phyloP scores from a whole-genome alignment of 2,113 vertebrate species.

The Lasiurus cinereus region DNA sequence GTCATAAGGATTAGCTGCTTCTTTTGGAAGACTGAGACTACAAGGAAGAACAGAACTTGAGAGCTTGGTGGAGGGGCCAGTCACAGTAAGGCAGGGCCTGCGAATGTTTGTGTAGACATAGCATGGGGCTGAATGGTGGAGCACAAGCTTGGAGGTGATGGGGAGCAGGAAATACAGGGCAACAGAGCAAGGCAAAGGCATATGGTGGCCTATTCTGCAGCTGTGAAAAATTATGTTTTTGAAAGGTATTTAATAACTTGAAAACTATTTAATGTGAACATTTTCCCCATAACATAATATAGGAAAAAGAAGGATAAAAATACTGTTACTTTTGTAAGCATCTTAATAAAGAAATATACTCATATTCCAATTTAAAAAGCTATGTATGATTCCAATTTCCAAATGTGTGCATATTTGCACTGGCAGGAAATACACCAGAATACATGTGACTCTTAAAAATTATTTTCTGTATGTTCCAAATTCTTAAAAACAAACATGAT shows the following conservation, averaged over 20 bases:
- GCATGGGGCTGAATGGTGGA: accelerated
- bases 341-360: neutral
- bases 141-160: neutral
- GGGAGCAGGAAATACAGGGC: neutral
- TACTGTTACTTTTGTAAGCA: neutral
- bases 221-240: conserved; percentile 45
- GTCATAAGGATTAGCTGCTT: neutral
- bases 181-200: neutral
- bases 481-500: conserved; percentile 55
- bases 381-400: conserved; percentile 43
- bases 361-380: neutral
- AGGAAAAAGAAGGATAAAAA: neutral
- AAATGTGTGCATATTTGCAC: conserved; percentile 43
- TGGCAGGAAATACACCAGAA: conserved; percentile 57
- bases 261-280: conserved; percentile 43
- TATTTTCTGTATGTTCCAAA: conserved; percentile 64
- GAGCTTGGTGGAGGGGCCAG: neutral
- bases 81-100: neutral
- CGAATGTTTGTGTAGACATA: neutral
- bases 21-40: neutral
- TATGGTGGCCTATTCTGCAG: neutral
- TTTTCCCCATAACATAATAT: conserved; percentile 9
- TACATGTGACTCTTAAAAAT: conserved; percentile 43
- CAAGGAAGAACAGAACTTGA: neutral
- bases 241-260: conserved; percentile 58